These are phyloP conservation scores for Drosophila greeni DNA, from an alignment of 2,888 invertebrate genomes.

Conservation along the genomic window DNA sequence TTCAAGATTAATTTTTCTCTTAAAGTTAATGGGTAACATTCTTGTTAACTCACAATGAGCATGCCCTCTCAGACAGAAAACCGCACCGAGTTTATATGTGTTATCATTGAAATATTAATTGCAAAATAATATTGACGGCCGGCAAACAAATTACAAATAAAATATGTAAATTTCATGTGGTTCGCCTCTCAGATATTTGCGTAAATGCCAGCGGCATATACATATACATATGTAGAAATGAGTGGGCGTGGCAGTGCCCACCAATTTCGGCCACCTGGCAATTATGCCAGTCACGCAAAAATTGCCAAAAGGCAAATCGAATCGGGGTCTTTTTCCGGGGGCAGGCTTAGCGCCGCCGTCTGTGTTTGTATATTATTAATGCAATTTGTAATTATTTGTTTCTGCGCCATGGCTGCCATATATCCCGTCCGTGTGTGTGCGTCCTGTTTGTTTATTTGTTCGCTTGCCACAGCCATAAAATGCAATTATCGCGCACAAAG, in stretches of 20 bases:
- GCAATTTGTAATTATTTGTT: conserved; percentile 53
- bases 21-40: neutral
- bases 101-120: conserved; percentile 64
- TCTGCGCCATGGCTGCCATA: conserved; percentile 9
- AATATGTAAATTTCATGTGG: conserved; percentile 48
- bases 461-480: conserved; percentile 51
- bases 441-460: conserved; percentile 27
- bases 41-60: neutral
- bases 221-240: neutral
- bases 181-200: conserved; percentile 11
- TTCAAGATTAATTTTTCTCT: neutral
- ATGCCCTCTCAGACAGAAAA: neutral
- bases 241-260: conserved; percentile 16
- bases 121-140: conserved; percentile 68
- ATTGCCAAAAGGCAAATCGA: conserved; percentile 32
- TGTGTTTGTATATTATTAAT: conserved; percentile 60
- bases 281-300: conserved; percentile 16
- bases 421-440: conserved; percentile 6
- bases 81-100: neutral
- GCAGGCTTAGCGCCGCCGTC: conserved; percentile 15
- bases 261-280: conserved; percentile 18
- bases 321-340: conserved; percentile 3
- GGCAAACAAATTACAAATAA: conserved; percentile 63
- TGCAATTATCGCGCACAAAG: conserved; percentile 57
- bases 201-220: conserved; percentile 20